Evolutionary conservation across 92 coral and sea anemone genomes (phyloP), one percentile per base, ranked within the genome.

Genomic region (Montipora capitata): DNA sequence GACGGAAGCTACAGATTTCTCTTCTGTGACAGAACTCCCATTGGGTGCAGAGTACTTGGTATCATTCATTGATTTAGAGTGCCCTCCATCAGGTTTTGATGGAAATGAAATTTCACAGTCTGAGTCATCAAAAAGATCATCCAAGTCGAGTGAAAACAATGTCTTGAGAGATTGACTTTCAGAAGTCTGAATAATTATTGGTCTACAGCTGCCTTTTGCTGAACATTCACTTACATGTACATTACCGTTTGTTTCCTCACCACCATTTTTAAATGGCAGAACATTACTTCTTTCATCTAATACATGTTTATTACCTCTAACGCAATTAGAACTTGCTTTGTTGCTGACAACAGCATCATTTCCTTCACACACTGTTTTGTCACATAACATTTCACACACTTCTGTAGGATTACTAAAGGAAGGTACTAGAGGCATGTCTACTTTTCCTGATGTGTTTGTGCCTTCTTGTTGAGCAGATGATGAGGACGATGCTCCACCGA

Each of bases 81-180:
- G 48, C 63, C 3, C 74, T 35, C 4, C 59, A 49, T 3, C 67
- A 42, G 61, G 49, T 18, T 4, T 76, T 18, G 59, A 40, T 42
- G 43, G 27, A 12, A 38, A 11, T n/a, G 76, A 10, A 8, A 17
- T 59, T 56, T 45, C 44, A 9, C 20, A 57, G 44, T 70, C 71
- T 12, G 79, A 70, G 54, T 94, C 94, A 41, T 86, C 84, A 81
- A 90, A 79, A 20, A 91, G 77, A 75, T 91, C 87, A 68, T 87
- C 92, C 49, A 78, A 35, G 42, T 87, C 73, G 52, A 80, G 48
- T n/a, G 92, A 83, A 49, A 71, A 18, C 7, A 56, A 62, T 1
- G 78, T 79, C 17, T 44, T 48, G 3, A 18, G 39, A 4, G 68
- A 54, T 7, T 35, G 3, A 72, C 59, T 20, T 9, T 2, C 40